Percentiles rank a stretch among this genome's conserved stretches.
phyloP scores from a whole-genome alignment of 2,113 vertebrate species.

The Upupa epops region DNA sequence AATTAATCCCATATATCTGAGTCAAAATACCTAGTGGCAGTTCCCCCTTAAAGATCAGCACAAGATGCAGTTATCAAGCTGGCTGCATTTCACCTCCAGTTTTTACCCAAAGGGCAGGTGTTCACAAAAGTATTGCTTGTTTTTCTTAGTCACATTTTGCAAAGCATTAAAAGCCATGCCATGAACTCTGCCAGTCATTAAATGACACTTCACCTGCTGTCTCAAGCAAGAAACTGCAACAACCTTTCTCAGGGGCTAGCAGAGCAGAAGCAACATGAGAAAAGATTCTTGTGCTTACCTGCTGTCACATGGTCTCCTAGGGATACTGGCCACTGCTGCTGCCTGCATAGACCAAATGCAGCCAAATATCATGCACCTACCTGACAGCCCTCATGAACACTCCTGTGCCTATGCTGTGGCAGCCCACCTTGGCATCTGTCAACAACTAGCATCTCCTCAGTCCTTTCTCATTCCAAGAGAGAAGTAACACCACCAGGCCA shows the following conservation, averaged over 20 bases:
- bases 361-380: background rate
- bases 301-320: background rate
- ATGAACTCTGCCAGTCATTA: background rate
- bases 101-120: background rate
- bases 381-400: background rate
- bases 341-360: background rate
- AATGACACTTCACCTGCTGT: background rate
- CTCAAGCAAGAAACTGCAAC: background rate
- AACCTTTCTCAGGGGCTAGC: background rate
- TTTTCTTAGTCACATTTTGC: background rate
- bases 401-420: background rate
- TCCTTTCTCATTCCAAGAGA: background rate
- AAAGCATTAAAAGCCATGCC: background rate
- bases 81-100: background rate
- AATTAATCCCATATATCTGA: background rate
- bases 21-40: background rate
- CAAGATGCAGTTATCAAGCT: background rate
- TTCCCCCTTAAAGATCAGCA: background rate
- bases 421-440: background rate
- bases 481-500: background rate
- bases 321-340: background rate
- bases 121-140: background rate
- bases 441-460: background rate
- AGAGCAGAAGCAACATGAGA: background rate
- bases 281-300: background rate